Evolutionary conservation across 2,113 vertebrate species (phyloP).

Genomic region (Puntigrus tetrazona): DNA sequence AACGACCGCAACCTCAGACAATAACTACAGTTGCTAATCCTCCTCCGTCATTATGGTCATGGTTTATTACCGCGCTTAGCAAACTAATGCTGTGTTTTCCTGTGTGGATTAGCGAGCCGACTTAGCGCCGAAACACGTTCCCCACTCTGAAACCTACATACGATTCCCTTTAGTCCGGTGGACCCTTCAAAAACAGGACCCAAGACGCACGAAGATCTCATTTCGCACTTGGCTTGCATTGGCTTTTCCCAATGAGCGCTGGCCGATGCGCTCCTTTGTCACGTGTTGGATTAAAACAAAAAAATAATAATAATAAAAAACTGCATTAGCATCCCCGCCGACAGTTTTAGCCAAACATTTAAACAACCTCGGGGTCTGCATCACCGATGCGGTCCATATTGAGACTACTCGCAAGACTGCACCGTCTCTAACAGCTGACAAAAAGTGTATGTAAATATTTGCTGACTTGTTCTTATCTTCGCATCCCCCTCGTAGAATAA

Average conservation of each 20-base stretch:
- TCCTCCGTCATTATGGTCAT: slow-evolving; percentile 77
- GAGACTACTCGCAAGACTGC: slow-evolving; percentile 20
- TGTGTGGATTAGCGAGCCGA: slow-evolving; percentile 70
- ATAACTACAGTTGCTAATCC: slow-evolving; percentile 78
- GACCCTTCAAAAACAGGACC: slow-evolving; percentile 41
- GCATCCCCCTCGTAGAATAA: slow-evolving; percentile 33
- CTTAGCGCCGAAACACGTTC: slow-evolving; percentile 11
- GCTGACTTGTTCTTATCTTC: slow-evolving; percentile 37
- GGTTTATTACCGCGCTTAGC: slow-evolving; percentile 79
- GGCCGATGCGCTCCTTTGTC: neutral
- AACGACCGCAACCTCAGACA: slow-evolving; percentile 74
- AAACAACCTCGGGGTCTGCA: slow-evolving; percentile 23
- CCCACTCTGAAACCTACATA: slow-evolving; percentile 21
- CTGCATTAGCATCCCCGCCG: slow-evolving; percentile 11
- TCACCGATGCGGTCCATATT: slow-evolving; percentile 36
- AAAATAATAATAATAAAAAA: no score
- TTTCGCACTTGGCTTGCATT: neutral
- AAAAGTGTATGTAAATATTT: slow-evolving; percentile 29
- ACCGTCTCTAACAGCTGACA: slow-evolving; percentile 1
- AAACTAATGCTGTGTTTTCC: slow-evolving; percentile 80
- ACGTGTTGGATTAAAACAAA: neutral
- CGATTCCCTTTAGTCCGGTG: slow-evolving; percentile 35
- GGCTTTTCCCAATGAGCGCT: neutral
- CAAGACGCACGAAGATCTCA: neutral
- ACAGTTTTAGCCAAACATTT: slow-evolving; percentile 25